Conservation (phyloP, 2,113 vertebrate genomes). For the Symphodus melops region DNA sequence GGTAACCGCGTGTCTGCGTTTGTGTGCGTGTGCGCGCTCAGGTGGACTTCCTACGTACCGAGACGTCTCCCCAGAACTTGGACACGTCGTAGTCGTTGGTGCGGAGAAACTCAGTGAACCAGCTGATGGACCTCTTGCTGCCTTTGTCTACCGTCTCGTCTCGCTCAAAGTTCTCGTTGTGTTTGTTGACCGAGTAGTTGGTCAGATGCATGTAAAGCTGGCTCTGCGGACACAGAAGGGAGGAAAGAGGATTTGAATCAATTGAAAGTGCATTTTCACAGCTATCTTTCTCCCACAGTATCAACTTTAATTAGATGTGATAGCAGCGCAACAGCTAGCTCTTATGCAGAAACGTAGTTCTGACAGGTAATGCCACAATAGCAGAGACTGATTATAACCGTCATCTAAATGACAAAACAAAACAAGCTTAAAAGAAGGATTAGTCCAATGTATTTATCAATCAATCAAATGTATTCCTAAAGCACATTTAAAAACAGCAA, state of each 20-base stretch:
- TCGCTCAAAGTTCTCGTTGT: slow-evolving; percentile 96
- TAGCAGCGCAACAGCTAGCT: neutral
- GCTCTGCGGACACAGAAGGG: slow-evolving; percentile 82
- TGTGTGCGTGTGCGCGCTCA: slow-evolving; percentile 24
- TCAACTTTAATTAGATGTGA: neutral
- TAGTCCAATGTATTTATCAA: neutral
- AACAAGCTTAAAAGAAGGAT: neutral
- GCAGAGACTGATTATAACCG: neutral
- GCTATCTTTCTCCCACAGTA: too few relatives aligned
- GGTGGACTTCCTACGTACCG: slow-evolving; percentile 85
- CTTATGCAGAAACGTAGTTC: too few relatives aligned
- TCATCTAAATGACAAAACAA: neutral
- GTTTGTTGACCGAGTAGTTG: slow-evolving; percentile 99
- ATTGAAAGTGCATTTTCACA: too few relatives aligned
- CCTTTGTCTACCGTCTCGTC: slow-evolving; percentile 96
- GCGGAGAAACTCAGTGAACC: slow-evolving; percentile 97
- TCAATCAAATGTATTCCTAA: too few relatives aligned
- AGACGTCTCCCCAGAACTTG: slow-evolving; percentile 98
- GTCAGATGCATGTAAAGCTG: slow-evolving; percentile 98
- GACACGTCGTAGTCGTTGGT: slow-evolving; percentile 93
- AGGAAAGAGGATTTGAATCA: neutral
- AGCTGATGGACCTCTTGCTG: slow-evolving; percentile 97
- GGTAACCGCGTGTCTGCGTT: neutral
- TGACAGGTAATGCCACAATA: neutral
- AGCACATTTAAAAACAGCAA: too few relatives aligned